Percentiles rank a stretch among this genome's conserved stretches.
Conservation (phyloP, 2,797 vertebrate species). For the Syngnathus acus region DNA sequence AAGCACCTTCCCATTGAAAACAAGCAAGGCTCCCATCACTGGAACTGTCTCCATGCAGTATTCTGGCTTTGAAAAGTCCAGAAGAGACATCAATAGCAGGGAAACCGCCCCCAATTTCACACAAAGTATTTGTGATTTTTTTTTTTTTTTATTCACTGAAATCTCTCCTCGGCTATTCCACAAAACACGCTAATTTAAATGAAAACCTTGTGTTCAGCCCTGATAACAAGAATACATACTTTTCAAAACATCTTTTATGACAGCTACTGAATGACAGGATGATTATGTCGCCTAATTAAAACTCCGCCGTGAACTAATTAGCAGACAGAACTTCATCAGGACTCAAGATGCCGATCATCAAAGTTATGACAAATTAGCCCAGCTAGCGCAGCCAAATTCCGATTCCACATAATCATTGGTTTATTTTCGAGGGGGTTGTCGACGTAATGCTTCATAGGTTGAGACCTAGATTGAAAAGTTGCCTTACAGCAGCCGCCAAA, state of each 20-base stretch:
- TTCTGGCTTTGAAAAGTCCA: slow-evolving; percentile 9
- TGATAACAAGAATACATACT: slow-evolving; percentile 47
- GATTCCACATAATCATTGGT: not conserved
- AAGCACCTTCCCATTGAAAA: slow-evolving; percentile 54
- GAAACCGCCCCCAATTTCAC: not conserved
- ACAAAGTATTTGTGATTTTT: not conserved
- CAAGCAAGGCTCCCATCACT: slow-evolving; percentile 49
- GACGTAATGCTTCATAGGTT: not conserved
- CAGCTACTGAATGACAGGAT: slow-evolving; percentile 58
- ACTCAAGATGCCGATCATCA: slow-evolving; percentile 62
- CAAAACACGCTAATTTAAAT: not conserved
- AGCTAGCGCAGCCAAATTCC: not conserved
- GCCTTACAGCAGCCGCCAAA: slow-evolving; percentile 42
- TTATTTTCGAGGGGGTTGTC: not conserved
- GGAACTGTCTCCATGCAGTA: slow-evolving; percentile 45
- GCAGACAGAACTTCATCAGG: slow-evolving; percentile 63
- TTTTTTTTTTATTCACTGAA: not conserved
- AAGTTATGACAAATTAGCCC: slow-evolving; percentile 3
- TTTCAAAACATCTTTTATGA: slow-evolving; percentile 60
- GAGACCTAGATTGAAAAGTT: slow-evolving; percentile 22
- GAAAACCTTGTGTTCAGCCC: slow-evolving; percentile 26
- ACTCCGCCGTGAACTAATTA: slow-evolving; percentile 69
- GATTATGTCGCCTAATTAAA: slow-evolving; percentile 73
- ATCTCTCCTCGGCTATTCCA: not conserved
- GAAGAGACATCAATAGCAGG: not conserved